Percentiles rank a stretch among this genome's conserved stretches.
phyloP scores from a whole-genome alignment of 2,113 vertebrate genomes.

The Suncus etruscus region DNA sequence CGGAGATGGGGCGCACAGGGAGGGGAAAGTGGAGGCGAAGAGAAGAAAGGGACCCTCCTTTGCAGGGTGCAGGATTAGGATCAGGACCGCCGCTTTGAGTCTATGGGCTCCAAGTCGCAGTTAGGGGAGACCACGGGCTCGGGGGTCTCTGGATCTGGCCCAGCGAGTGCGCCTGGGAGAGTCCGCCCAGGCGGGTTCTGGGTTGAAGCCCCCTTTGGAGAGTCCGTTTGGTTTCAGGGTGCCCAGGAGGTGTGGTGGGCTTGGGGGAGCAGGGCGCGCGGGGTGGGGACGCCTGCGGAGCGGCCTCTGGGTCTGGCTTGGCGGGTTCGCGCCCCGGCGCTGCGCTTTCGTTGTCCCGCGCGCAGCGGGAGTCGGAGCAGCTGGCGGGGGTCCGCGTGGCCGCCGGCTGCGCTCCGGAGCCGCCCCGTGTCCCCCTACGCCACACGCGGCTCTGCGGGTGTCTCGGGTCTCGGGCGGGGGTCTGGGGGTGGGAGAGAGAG shows the following conservation, averaged over 20 bases:
- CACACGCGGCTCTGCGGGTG: background rate
- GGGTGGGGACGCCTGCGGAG: background rate
- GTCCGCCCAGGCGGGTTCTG: fast-evolving
- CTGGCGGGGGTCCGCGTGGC: background rate
- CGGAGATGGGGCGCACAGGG: no score
- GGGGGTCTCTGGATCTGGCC: background rate
- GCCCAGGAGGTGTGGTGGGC: no score
- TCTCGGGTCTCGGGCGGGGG: no score
- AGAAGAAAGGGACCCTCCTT: background rate
- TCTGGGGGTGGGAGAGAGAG: no score
- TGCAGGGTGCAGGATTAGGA: no score
- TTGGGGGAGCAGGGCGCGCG: no score
- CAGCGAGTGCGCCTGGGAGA: no score
- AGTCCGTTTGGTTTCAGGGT: background rate
- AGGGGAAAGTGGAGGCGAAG: background rate
- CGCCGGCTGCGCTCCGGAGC: background rate
- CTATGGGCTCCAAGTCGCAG: background rate
- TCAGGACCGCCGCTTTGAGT: background rate
- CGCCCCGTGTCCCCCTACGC: background rate
- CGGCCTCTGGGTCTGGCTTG: background rate
- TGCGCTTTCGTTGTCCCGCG: constrained; percentile 28
- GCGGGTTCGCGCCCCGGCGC: fast-evolving
- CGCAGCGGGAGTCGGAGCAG: background rate
- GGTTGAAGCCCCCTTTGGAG: background rate
- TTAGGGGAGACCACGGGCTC: no score